Evolutionary conservation across 2,888 invertebrate species (phyloP), one percentile per base, ranked within the genome.

Genomic region (Scrobipalpa atriplicella): DNA sequence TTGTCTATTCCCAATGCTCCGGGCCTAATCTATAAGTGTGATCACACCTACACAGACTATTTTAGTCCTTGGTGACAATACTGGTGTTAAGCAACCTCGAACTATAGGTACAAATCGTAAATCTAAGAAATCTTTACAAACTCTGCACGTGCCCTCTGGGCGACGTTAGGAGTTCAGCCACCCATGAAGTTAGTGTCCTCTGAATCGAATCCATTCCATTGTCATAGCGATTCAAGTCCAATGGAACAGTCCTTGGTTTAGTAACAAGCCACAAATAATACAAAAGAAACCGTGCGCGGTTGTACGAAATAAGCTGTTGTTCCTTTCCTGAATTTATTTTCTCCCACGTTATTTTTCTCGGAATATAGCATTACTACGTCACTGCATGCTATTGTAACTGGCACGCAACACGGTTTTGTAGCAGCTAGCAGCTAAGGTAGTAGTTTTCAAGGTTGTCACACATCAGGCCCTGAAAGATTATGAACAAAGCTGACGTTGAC

Each of bases 371-470:
- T 61, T 39, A 61, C 39, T 61, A 38, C 9, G n/a, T n/a, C 39
- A 8, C 39, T 61, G 11, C 29, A 62, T 62, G 62, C 47, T 38
- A 62, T 29, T 43, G 47, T 47, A n/a, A 43, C 29, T 47, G 54
- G 29, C 64, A 54, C 64, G 56, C 64, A 64, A 64, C 39, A 19
- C 39, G 3, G 19, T 63, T 29, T 16, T 36, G 52, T 64, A 39
- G 19, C 10, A 16, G 21, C n/a, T 51, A 51, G 11, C 47, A 18
- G 41, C 11, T 13, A 29, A n/a, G n/a, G n/a, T n/a, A n/a, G n/a
- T n/a, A 29, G 39, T 64, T 61, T 65, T 67, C 67, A 66, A 66
- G 61, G 66, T 62, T 62, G 65, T n/a, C 64, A 56, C 56, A 39
- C 41, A 56, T 56, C 54, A 64, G 19, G 21, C 56, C 19, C 64